phyloP scores from a whole-genome alignment of 2,797 vertebrate genomes.

The Alcedo quadribrachys region DNA sequence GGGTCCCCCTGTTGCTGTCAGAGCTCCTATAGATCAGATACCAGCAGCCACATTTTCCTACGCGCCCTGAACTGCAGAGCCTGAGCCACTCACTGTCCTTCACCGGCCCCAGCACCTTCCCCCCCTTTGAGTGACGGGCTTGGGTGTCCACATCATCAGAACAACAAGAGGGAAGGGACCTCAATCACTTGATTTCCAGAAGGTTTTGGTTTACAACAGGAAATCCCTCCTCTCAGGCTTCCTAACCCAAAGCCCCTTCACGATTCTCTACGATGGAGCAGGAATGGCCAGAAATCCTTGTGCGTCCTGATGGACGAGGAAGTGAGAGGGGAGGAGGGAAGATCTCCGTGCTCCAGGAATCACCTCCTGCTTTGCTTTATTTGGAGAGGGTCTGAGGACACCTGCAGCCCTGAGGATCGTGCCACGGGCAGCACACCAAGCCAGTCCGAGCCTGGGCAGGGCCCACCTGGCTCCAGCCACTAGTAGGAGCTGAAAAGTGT shows the following conservation, averaged over 20 bases:
- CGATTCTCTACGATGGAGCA: neutral
- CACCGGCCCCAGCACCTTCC: neutral
- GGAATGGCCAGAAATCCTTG: neutral
- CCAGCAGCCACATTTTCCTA: neutral
- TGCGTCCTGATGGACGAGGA: rapidly evolving
- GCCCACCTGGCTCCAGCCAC: neutral
- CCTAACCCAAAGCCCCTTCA: neutral
- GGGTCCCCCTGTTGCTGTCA: rapidly evolving
- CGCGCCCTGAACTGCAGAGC: neutral
- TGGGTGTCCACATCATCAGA: neutral
- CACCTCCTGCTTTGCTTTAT: neutral
- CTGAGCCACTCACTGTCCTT: neutral
- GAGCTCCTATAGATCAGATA: neutral
- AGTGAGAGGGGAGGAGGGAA: neutral
- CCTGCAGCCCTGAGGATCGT: rapidly evolving
- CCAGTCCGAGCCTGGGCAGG: rapidly evolving
- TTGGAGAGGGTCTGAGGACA: rapidly evolving
- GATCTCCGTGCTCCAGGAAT: neutral
- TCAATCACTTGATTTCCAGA: neutral
- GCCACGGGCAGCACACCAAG: rapidly evolving
- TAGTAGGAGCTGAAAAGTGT: neutral
- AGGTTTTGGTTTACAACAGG: neutral
- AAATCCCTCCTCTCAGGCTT: neutral
- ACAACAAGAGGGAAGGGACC: too few relatives aligned
- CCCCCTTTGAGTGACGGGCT: rapidly evolving